A percentile compares a stretch with the other conserved stretches of the same genome.
Evolutionary conservation across 2,797 vertebrate genomes (phyloP).

Genomic region (Argentina silus): DNA sequence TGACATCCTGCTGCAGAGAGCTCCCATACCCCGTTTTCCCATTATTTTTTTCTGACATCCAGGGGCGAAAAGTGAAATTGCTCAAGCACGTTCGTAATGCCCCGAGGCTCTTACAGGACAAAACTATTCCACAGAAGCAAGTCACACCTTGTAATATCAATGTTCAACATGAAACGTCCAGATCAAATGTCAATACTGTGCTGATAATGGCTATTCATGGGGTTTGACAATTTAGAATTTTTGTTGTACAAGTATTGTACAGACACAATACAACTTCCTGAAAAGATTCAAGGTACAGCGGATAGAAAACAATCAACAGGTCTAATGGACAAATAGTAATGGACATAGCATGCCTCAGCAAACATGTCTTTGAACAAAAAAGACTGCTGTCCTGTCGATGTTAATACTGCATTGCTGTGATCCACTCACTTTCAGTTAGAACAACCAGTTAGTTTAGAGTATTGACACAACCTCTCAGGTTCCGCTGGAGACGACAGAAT

Average conservation of each 20-base stretch:
- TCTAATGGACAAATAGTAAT: not conserved
- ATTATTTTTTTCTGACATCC: conserved; percentile 15
- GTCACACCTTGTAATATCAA: conserved; percentile 32
- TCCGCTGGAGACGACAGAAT: not conserved
- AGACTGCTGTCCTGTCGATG: too few relatives aligned
- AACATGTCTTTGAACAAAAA: not conserved
- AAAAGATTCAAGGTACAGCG: not conserved
- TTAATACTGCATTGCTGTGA: conserved; percentile 8
- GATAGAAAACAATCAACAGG: not conserved
- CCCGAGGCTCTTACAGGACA: conserved; percentile 26
- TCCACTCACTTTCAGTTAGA: conserved; percentile 35
- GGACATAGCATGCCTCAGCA: not conserved
- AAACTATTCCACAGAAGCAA: conserved; percentile 4
- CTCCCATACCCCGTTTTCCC: conserved; percentile 31
- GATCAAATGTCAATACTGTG: not conserved
- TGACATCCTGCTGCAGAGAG: conserved; percentile 15
- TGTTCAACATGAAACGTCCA: conserved; percentile 18
- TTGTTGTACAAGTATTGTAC: not conserved
- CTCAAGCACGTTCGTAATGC: conserved; percentile 35
- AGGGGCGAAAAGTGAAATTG: conserved; percentile 28
- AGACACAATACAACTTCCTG: not conserved
- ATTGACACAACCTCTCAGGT: too few relatives aligned
- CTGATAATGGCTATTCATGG: not conserved
- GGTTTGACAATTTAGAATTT: not conserved
- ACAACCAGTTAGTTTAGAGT: conserved; percentile 18